Base-by-base conservation (phyloP, 2,797 vertebrate species). In the Crocodylus rhombifer region DNA sequence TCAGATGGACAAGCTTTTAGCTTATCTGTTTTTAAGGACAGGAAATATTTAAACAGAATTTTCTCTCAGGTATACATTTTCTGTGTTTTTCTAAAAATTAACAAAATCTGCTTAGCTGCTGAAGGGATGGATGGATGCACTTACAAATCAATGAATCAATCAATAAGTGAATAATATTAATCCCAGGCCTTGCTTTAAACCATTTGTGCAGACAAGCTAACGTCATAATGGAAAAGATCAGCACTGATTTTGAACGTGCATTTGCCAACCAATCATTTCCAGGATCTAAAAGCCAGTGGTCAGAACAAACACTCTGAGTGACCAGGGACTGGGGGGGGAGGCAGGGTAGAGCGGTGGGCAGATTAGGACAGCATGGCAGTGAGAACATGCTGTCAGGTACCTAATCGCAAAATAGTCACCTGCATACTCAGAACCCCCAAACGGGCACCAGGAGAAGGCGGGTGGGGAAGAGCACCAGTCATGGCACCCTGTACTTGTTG, bases 401-500 rank as follows among this genome's bases (percentile, higher is more conserved):
- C 86, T 23, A 7, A 73, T 85, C 74, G 87, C 90, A 85, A 86
- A 94, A 90, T 1, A 75, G 87, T 85, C 82, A 95, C 91, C 88
- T 77, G 3, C 67, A n/a, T 0, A 16, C 76, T 75, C 17, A 89
- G 73, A 92, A 84, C 74, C 93, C 84, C 73, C 90, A 87, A 64
- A 87, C 18, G 55, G 13, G 42, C 18, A 71, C 61, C 33, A 42
- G 23, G 25, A 28, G 12, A n/a, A 13, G 3, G 0, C 0, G 0
- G 57, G 23, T 1, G 0, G 63, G 80, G 9, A 61, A 67, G 81
- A 94, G 95, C 84, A 89, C 90, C 84, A 69, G 79, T 86, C 92
- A 96, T 97, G 91, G 96, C 96, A 96, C 93, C 97, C 95, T 95
- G 96, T 98, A 97, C 95, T 96, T 84, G 10, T 92, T 80, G 42